A percentile compares a stretch with the other conserved stretches of the same genome.
Evolutionary conservation across 2,113 vertebrate species (phyloP).

Genomic region (Sphyrna mokarran): DNA sequence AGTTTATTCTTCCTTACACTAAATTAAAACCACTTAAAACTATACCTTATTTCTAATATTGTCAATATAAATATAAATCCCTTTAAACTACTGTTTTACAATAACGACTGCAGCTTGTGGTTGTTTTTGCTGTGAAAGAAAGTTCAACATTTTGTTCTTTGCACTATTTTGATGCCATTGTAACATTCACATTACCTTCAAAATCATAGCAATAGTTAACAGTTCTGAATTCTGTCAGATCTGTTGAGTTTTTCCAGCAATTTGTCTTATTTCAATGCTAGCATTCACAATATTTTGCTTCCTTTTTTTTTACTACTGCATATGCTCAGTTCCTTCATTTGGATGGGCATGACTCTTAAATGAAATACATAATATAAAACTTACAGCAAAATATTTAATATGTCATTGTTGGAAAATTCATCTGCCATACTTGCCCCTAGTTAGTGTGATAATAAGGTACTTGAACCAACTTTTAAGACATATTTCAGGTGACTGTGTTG

Average conservation of each 20-base stretch:
- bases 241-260: too few relatives aligned
- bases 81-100: too few relatives aligned
- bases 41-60: too few relatives aligned
- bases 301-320: not conserved
- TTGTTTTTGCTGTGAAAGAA: not conserved
- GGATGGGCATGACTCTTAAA: not conserved
- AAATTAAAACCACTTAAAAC: too few relatives aligned
- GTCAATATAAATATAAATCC: too few relatives aligned
- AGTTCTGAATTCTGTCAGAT: too few relatives aligned
- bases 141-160: not conserved
- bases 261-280: too few relatives aligned
- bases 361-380: too few relatives aligned
- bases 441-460: not conserved
- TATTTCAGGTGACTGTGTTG: not conserved
- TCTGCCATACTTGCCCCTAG: not conserved
- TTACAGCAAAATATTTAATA: not conserved
- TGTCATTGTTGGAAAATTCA: not conserved
- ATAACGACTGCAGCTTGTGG: too few relatives aligned
- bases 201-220: not conserved
- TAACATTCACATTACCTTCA: not conserved
- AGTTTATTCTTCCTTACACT: too few relatives aligned
- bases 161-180: not conserved
- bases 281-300: too few relatives aligned
- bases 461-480: not conserved
- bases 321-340: not conserved